Base-by-base conservation (phyloP, 2,797 vertebrate species). In the Oceanodroma leucorhoa region DNA sequence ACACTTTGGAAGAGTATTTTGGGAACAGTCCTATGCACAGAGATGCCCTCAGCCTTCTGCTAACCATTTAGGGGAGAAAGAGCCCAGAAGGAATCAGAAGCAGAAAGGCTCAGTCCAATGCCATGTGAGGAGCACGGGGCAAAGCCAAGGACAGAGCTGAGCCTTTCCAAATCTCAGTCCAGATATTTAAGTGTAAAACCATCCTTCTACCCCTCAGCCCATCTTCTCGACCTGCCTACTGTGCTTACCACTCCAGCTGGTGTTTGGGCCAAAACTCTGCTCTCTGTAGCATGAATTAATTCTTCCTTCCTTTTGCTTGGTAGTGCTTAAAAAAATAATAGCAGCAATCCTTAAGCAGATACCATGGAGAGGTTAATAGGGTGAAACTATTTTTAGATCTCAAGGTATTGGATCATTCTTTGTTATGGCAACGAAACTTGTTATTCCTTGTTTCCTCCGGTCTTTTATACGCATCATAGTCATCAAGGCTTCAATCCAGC, bases 401-500 rank as follows among this genome's bases (percentile, higher is more conserved):
- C 6, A 30, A 79, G 84, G n/a, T 83, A 66, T 77, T 95, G 84
- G 66, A 46, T 89, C 65, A 45, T 24, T n/a, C 48, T 91, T 38
- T 95, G 93, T 92, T 91, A 93, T 94, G 86, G 89, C 90, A 92
- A 91, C 88, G 0, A n/a, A 54, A 18, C 8, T 27, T 84, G 77
- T 92, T 87, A 29, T 88, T 83, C 57, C 61, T 41, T 58, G 75
- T 88, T 94, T 95, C 83, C 66, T 71, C 77, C 9, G 13, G 20
- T 34, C 73, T 83, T 64, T 55, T 46, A 21, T 30, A 81, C 0
- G 14, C 58, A 58, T 73, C 72, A 9, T 15, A 87, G 77, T 81
- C 66, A 57, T 41, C 14, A 5, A 66, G 88, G 87, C 75, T 94
- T 80, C 75, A 67, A 15, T 91, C 84, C 93, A 90, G 73, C 62